Evolutionary conservation across 2,113 vertebrate species (phyloP).

Genomic region (Petromus typicus): DNA sequence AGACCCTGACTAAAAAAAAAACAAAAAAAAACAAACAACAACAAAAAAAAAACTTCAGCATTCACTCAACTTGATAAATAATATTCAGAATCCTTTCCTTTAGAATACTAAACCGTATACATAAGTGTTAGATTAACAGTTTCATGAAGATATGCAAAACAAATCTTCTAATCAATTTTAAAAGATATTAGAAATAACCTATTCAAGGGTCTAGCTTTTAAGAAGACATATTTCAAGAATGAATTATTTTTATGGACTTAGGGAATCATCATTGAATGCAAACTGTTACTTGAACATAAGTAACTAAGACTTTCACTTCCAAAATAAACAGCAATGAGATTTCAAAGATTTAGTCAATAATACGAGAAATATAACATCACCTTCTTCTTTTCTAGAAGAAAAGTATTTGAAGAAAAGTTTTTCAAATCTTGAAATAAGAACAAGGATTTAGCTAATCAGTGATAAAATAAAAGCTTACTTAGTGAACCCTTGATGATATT

Average conservation of each 20-base stretch:
- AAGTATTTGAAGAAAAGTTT: neutral
- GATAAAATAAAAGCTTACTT: neutral
- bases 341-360: conserved; percentile 32
- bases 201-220: conserved; percentile 23
- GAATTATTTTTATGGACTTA: conserved; percentile 26
- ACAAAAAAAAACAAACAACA: no score
- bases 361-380: neutral
- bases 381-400: neutral
- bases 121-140: conserved; percentile 33
- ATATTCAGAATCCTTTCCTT: neutral
- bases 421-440: conserved; percentile 25
- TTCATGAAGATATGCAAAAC: neutral
- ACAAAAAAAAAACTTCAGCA: neutral
- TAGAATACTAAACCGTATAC: neutral
- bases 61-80: neutral
- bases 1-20: no score
- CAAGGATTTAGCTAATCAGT: neutral
- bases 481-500: neutral
- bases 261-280: conserved; percentile 15
- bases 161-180: conserved; percentile 47
- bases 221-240: conserved; percentile 13
- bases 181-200: neutral
- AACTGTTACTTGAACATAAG: conserved; percentile 14
- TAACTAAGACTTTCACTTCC: neutral
- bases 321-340: conserved; percentile 38